phyloP scores from a whole-genome alignment of 53 echinoderm and acorn worm genomes.

The Arbacia lixula region DNA sequence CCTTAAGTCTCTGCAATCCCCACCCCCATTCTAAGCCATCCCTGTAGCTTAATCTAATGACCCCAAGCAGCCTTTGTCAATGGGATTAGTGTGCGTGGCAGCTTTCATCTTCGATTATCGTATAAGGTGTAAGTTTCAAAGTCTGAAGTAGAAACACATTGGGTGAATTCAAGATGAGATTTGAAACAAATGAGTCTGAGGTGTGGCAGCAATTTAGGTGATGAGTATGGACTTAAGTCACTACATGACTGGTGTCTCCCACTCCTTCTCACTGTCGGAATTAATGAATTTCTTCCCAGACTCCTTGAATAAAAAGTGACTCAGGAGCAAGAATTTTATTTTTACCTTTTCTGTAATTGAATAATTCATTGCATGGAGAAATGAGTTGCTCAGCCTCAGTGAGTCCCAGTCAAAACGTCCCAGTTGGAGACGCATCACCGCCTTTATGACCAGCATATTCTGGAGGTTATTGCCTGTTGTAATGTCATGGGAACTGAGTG shows the following conservation, averaged over 20 bases:
- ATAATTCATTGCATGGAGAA: no score
- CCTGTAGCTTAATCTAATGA: constrained; percentile 4
- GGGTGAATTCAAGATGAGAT: background rate
- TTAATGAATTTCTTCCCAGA: background rate
- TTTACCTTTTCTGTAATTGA: no score
- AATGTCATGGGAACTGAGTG: no score
- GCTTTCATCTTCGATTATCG: constrained; percentile 21
- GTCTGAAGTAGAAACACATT: no score
- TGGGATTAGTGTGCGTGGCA: constrained; percentile 14
- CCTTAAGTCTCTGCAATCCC: no score
- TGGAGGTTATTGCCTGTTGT: no score
- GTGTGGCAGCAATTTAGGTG: constrained; percentile 33
- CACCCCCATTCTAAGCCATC: background rate
- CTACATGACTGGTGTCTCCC: background rate
- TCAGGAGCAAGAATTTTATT: no score
- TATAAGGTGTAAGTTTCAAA: background rate
- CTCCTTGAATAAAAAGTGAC: constrained; percentile 10
- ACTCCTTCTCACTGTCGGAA: no score
- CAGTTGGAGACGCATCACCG: no score
- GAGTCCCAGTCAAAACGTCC: no score
- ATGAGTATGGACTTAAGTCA: constrained; percentile 10
- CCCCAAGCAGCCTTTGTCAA: constrained; percentile 10
- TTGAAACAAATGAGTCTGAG: constrained; percentile 16
- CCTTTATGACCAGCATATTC: no score
- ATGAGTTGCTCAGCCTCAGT: no score